phyloP scores from a whole-genome alignment of 1,140 invertebrate genomes.

The Anastrepha obliqua region DNA sequence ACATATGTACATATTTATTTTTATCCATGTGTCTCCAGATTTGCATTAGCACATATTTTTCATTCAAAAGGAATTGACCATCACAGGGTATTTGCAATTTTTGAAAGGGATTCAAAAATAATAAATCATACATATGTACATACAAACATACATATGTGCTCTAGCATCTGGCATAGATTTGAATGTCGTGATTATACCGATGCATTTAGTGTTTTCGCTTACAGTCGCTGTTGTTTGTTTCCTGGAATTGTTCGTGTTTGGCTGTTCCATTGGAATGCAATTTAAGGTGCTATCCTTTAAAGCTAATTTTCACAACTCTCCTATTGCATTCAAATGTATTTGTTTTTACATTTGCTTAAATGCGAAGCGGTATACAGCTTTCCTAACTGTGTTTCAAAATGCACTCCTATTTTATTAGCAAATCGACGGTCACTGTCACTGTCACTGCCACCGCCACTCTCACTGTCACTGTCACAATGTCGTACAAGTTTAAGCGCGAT shows the following conservation, averaged over 20 bases:
- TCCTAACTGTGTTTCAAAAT: too few relatives aligned
- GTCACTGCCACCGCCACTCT: conserved; percentile 30
- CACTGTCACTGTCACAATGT: background rate
- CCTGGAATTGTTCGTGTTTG: background rate
- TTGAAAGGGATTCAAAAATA: background rate
- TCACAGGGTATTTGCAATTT: too few relatives aligned
- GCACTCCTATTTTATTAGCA: background rate
- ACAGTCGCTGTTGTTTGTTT: background rate
- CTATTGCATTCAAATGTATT: background rate
- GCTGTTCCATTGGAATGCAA: too few relatives aligned
- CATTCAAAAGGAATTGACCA: too few relatives aligned
- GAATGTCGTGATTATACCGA: background rate
- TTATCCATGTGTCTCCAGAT: too few relatives aligned
- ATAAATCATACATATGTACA: background rate
- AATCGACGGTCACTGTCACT: conserved; percentile 44
- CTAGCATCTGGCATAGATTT: background rate
- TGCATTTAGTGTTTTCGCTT: background rate
- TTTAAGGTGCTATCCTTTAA: too few relatives aligned
- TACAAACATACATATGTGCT: background rate
- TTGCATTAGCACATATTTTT: too few relatives aligned
- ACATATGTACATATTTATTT: background rate
- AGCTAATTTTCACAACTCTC: too few relatives aligned
- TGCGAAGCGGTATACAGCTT: too few relatives aligned
- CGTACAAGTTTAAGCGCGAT: background rate
- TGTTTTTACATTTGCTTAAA: background rate